Evolutionary conservation across 2,113 vertebrate species (phyloP), one percentile per base, ranked within the genome.

Genomic region (Misgurnus anguillicaudatus): DNA sequence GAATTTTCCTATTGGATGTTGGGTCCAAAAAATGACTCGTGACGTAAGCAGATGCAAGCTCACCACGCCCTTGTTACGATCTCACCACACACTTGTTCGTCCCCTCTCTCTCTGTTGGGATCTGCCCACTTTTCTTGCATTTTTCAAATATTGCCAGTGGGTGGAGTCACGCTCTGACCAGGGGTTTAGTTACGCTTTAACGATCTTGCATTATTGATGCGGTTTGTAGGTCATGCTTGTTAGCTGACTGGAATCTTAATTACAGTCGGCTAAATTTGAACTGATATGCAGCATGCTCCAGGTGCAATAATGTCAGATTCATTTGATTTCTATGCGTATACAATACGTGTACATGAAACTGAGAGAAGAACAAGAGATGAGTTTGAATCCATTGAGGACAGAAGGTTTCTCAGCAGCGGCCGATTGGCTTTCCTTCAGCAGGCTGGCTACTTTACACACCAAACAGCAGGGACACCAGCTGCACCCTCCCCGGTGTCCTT

Each of bases 391-490:
- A 79, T 36, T 7, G 78, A 79, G 67, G 75, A 85, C 87, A 87
- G 81, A 82, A 83, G 86, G 84, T 73, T 66, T 80, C 84, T 63
- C 74, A 85, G 84, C 75, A 83, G 76, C 80, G 82, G 79, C 74
- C 85, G 78, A 80, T 84, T 81, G 87, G 83, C 82, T 83, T 55
- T 84, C 79, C 85, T 73, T 70, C 66, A 67, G 75, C 71, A 74
- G 75, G 42, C 78, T 68, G 88, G 85, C 86, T 81, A 69, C 51
- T 48, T 64, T 72, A 79, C 79, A 82, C 76, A 19, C 72, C 81
- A 73, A 79, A 81, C 86, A 88, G 84, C 87, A 84, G 76, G 79
- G 84, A 76, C 80, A 87, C 84, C 89, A 90, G 87, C 85, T 91
- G 90, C 76, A 86, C 76, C 82, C 85, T 88, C 82, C 83, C 86